Evolutionary conservation across 1,140 invertebrate genomes (phyloP), one percentile per base, ranked within the genome.

Genomic region (Brachionus asplanchnoidis): DNA sequence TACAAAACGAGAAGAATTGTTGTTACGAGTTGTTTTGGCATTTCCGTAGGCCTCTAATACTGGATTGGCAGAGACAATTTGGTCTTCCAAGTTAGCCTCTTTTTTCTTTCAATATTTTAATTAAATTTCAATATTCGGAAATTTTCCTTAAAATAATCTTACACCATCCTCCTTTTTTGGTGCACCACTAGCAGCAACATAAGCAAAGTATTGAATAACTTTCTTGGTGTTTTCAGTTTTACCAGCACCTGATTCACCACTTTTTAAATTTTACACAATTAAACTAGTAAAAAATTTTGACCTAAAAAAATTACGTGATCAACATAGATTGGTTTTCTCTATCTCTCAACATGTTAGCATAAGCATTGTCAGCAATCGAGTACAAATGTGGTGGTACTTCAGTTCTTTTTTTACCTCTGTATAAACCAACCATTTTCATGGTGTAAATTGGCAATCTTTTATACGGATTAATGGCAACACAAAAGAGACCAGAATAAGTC

Each of bases 401-500:
- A 92, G 95, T 98, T 92, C 97, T 95, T 92, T 98, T 96, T 92
- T 96, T 96, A 90, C 97, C 97, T 92, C 96, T 94, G 94, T 99
- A 99, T 89, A 99, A 92, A 91, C 95, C 95, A 88, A 98, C 95
- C 89, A 95, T 97, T 91, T 95, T 94, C 88, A 92, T 92, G 86
- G 97, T 99, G 92, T 99, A 99, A 90, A 99, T 98, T 87, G 98
- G 98, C 92, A 95, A 97, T 88, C 98, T 94, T 92, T 98, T 98
- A 94, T 99, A 99, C 87, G 97, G 97, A 92, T 99, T 99, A 93
- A 99, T 98, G 88, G 97, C 97, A 88, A 99, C 96, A 91, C 97
- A 99, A 94, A 99, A 99, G 89, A 99, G 94, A 90, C 97, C 97
- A 88, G 98, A 99, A 91, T 99, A 99, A 88, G 98, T 99, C 97